Base-by-base conservation (phyloP, 2,113 vertebrate genomes). In the Eulacestoma nigropectus region DNA sequence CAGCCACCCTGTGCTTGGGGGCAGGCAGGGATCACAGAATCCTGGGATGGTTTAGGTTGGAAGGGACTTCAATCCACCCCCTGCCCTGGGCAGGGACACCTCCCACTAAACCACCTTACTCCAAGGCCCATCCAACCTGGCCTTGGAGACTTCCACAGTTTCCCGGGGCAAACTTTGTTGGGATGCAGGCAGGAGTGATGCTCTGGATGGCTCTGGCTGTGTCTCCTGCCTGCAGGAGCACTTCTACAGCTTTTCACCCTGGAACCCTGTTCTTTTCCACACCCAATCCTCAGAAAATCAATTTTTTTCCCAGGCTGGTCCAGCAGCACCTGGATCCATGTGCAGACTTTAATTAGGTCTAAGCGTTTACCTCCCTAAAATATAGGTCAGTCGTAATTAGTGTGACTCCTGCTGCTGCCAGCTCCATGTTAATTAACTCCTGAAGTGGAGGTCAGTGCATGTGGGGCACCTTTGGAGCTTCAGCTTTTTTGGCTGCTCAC, bases 381-480 rank as follows among this genome's bases (percentile, higher is more conserved):
- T 95, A 67, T 76, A 96, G 95, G 95, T 92, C 95, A 93, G 49
- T 16, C 2, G 0, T 93, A 93, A 97, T 97, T 94, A 97, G 87
- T 2, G 63, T 8, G 65, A 53, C 75, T 91, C 87, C 92, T 89
- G 86, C 57, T 87, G 87, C 87, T 63, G 87, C 57, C 1, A 1
- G 33, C 70, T 89, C 63, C 3, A 2, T 90, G 69, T 94, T 97
- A 95, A 97, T 95, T 88, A 96, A 94, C 89, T 80, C 70, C 92
- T 94, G 65, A 42, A 65, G 86, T 4, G 69, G 44, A 80, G 62
- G 79, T 75, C 6, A n/a, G 37, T 4, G 35, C 94, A 50, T 13
- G 35, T 79, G 67, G 85, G 75, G 74, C 90, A 57, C 41, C 56
- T 11, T 17, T 5, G 6, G 10, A 82, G 70, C 62, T 44, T 59